phyloP scores from a whole-genome alignment of 2,888 invertebrate species.

The Globia sparganii region DNA sequence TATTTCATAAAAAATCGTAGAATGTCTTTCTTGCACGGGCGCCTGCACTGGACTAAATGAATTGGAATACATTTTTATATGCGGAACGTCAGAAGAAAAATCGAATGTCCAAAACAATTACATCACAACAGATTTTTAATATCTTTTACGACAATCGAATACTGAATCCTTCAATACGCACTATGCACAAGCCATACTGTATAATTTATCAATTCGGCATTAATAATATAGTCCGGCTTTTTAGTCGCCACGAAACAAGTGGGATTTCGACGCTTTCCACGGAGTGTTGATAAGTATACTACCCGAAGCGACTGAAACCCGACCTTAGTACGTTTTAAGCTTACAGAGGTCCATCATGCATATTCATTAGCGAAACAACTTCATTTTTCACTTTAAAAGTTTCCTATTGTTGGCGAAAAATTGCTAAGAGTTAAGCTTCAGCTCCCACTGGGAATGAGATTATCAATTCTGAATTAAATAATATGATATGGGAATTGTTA shows the following conservation, averaged over 20 bases:
- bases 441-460: background rate
- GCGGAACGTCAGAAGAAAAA: background rate
- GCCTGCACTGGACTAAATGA: background rate
- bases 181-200: background rate
- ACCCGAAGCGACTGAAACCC: conserved; percentile 5
- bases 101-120: background rate
- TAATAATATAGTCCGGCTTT: background rate
- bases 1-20: background rate
- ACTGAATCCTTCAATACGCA: background rate
- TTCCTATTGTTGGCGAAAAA: conserved; percentile 21
- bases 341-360: background rate
- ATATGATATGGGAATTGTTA: background rate
- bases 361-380: conserved; percentile 18
- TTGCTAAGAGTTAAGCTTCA: background rate
- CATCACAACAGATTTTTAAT: background rate
- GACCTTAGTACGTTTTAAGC: conserved; percentile 7
- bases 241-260: background rate
- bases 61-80: too few relatives aligned
- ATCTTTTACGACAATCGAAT: background rate
- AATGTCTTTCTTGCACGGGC: background rate
- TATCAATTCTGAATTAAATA: background rate
- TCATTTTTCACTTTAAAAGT: conserved; percentile 14
- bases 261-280: background rate
- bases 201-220: background rate
- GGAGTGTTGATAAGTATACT: background rate